These are phyloP conservation scores for Macropodus opercularis DNA, from an alignment of 2,797 vertebrate species.

Conservation along the genomic window DNA sequence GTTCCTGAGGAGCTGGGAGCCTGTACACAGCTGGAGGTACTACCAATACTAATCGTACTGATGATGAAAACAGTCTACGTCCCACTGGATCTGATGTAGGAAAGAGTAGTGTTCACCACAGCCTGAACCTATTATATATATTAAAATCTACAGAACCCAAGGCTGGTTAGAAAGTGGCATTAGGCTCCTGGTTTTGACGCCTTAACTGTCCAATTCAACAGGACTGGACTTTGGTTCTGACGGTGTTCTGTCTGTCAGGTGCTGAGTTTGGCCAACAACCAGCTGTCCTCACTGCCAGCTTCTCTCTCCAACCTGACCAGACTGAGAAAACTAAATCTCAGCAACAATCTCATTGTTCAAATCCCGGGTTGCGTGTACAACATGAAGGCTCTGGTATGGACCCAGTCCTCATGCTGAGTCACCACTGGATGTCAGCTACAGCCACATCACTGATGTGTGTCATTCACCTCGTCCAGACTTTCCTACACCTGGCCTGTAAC, in stretches of 20 bases:
- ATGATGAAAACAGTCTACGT: neutral
- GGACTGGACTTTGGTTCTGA: neutral
- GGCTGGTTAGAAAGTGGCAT: too few relatives aligned
- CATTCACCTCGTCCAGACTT: slow-evolving; percentile 67
- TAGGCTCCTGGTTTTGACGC: too few relatives aligned
- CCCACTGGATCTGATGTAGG: too few relatives aligned
- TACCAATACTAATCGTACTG: neutral
- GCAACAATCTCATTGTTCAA: slow-evolving; percentile 86
- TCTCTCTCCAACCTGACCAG: slow-evolving; percentile 80
- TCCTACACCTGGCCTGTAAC: slow-evolving; percentile 91
- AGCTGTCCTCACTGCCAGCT: slow-evolving; percentile 83
- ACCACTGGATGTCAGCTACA: neutral
- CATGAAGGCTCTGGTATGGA: slow-evolving; percentile 82
- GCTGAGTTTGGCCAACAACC: slow-evolving; percentile 90
- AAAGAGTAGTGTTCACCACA: too few relatives aligned
- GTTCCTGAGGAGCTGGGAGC: slow-evolving; percentile 87
- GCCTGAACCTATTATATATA: too few relatives aligned
- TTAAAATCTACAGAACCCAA: too few relatives aligned
- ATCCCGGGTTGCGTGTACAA: slow-evolving; percentile 87
- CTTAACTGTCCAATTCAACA: neutral
- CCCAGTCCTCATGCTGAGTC: neutral
- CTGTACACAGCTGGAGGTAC: slow-evolving; percentile 85
- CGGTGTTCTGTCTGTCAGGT: slow-evolving; percentile 58
- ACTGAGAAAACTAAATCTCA: slow-evolving; percentile 90
- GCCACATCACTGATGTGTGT: neutral